Conservation (phyloP, 2,888 invertebrate genomes). For the Oscheius sp. region DNA sequence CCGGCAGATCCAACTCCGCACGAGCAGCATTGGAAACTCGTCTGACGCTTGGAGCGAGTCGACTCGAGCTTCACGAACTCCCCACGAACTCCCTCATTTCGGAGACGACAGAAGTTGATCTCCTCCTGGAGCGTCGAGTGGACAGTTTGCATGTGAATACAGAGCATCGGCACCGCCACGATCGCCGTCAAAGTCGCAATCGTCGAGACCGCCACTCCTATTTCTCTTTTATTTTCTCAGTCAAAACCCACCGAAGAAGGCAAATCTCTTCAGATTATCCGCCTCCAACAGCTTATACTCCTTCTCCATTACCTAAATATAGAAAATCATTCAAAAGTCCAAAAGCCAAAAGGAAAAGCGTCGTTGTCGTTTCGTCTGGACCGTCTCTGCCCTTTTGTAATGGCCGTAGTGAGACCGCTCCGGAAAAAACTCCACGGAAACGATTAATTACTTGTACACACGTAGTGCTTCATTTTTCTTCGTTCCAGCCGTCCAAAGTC, state of each 20-base stretch:
- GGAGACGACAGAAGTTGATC: constrained; percentile 50
- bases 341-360: neutral
- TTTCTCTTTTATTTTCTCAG: too few species aligned
- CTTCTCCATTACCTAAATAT: constrained; percentile 39
- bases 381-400: constrained; percentile 20
- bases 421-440: constrained; percentile 24
- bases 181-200: constrained; percentile 62
- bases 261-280: constrained; percentile 28
- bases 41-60: constrained; percentile 28
- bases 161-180: constrained; percentile 67
- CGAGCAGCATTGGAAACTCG: constrained; percentile 26
- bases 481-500: too few species aligned
- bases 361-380: too few species aligned
- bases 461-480: too few species aligned
- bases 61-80: constrained; percentile 42
- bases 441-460: too few species aligned
- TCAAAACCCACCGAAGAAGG: constrained; percentile 31
- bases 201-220: constrained; percentile 60
- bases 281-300: constrained; percentile 37
- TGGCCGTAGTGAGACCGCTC: constrained; percentile 23
- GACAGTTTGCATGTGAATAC: constrained; percentile 64
- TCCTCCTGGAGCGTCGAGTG: constrained; percentile 61
- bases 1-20: constrained; percentile 30
- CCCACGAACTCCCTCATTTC: constrained; percentile 38
- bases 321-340: too few species aligned